Percentiles rank a stretch among this genome's conserved stretches.
These are phyloP conservation scores for Triplophysa dalaica DNA, from an alignment of 2,113 vertebrate genomes.

Conservation along the genomic window DNA sequence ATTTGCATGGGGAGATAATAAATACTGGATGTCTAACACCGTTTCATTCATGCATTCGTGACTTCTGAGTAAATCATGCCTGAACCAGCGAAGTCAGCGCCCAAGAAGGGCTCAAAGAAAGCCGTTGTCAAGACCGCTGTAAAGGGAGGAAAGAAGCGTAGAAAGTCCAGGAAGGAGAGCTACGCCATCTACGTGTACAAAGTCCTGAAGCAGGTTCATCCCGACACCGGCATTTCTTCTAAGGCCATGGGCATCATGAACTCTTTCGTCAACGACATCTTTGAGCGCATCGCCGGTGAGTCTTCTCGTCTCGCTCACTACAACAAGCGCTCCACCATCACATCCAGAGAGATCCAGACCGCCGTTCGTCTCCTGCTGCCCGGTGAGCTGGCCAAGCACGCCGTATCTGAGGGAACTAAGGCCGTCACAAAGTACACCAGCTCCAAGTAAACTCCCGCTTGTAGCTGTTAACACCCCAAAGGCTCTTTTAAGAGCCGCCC, in stretches of 20 bases:
- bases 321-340: constrained; percentile 70
- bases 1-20: too few relatives aligned
- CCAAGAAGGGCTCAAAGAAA: too few relatives aligned
- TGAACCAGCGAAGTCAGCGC: too few relatives aligned
- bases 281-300: constrained; percentile 64
- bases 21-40: too few relatives aligned
- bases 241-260: constrained; percentile 77
- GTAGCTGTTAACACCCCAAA: background rate
- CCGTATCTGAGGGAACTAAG: constrained; percentile 29
- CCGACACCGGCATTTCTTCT: background rate
- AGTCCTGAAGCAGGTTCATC: background rate
- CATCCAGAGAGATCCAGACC: constrained; percentile 82
- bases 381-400: constrained; percentile 36
- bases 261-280: constrained; percentile 75
- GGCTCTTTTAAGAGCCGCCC: constrained; percentile 24
- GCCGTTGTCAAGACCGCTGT: too few relatives aligned
- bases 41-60: too few relatives aligned
- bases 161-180: background rate
- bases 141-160: too few relatives aligned
- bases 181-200: background rate
- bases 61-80: too few relatives aligned
- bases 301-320: constrained; percentile 67
- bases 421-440: background rate
- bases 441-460: background rate
- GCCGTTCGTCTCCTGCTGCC: constrained; percentile 71